phyloP scores from a whole-genome alignment of 2,888 invertebrate genomes.

The Dorcus hopei region DNA sequence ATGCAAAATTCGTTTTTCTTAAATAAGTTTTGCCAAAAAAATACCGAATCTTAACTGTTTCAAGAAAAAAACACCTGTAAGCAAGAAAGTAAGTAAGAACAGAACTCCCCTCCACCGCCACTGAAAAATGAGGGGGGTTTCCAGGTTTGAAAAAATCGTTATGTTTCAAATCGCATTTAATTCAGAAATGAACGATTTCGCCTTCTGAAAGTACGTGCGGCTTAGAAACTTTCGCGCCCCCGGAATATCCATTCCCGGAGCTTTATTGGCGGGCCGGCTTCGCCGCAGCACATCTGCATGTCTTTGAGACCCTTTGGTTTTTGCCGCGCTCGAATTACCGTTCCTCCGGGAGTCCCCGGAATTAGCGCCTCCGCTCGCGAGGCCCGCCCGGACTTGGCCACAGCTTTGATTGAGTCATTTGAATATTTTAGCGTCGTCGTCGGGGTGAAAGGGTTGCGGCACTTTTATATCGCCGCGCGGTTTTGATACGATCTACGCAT shows the following conservation, averaged over 20 bases:
- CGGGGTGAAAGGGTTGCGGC: slow-evolving; percentile 1
- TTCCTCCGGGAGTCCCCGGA: slow-evolving; percentile 37
- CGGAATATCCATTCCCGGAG: slow-evolving; percentile 26
- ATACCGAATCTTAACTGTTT: no score
- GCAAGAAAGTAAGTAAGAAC: no score
- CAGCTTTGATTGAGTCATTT: slow-evolving; percentile 35
- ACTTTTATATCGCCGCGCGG: no score
- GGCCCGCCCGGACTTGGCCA: slow-evolving; percentile 28
- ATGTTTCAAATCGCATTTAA: no score
- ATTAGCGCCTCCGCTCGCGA: slow-evolving; percentile 31
- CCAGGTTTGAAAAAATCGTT: no score
- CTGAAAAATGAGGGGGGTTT: no score
- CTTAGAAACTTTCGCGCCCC: slow-evolving; percentile 24
- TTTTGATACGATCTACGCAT: no score
- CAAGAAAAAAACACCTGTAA: no score
- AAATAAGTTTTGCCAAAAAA: no score
- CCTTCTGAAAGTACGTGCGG: not conserved
- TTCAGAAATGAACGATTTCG: not conserved
- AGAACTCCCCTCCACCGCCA: no score
- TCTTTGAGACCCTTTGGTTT: slow-evolving; percentile 43
- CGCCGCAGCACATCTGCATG: slow-evolving; percentile 37
- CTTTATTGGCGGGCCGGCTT: slow-evolving; percentile 26
- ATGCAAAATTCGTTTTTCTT: no score
- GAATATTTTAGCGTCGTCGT: slow-evolving; percentile 21
- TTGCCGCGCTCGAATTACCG: slow-evolving; percentile 37